These are phyloP conservation scores for Andrena fulva DNA, from an alignment of 2,888 invertebrate genomes.

Conservation along the genomic window DNA sequence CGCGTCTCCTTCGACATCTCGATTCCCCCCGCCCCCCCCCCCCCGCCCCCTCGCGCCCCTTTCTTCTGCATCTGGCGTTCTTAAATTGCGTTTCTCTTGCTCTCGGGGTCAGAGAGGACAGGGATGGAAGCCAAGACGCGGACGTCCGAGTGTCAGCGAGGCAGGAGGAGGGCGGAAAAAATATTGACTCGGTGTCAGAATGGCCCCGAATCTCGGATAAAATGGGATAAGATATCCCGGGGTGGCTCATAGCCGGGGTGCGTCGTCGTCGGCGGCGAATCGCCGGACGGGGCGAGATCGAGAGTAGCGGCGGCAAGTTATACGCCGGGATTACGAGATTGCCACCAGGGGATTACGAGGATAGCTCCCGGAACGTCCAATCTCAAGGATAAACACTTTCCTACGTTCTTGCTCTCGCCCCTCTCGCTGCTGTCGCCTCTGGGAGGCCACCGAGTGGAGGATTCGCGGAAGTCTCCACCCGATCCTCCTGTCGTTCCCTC, in stretches of 20 bases:
- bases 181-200: constrained; percentile 77
- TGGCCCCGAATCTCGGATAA: constrained; percentile 70
- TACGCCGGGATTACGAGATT: constrained; percentile 84
- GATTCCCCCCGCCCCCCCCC: too few relatives aligned
- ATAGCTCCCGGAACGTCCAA: constrained; percentile 84
- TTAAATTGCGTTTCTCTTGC: neutral
- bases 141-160: neutral
- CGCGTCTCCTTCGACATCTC: constrained; percentile 31
- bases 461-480: constrained; percentile 29
- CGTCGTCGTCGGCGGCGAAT: constrained; percentile 49
- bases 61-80: neutral
- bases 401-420: constrained; percentile 77
- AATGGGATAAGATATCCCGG: constrained; percentile 67
- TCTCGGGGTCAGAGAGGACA: neutral
- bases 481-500: neutral
- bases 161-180: constrained; percentile 69
- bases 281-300: constrained; percentile 49
- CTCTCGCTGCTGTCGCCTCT: constrained; percentile 35
- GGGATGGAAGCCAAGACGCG: neutral
- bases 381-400: constrained; percentile 85
- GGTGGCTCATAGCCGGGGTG: constrained; percentile 27
- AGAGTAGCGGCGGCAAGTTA: constrained; percentile 76
- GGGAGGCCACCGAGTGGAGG: constrained; percentile 48
- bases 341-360: constrained; percentile 84
- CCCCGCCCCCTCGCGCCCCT: too few relatives aligned